Conservation (phyloP, 2,113 vertebrate genomes). For the Vombatus ursinus region DNA sequence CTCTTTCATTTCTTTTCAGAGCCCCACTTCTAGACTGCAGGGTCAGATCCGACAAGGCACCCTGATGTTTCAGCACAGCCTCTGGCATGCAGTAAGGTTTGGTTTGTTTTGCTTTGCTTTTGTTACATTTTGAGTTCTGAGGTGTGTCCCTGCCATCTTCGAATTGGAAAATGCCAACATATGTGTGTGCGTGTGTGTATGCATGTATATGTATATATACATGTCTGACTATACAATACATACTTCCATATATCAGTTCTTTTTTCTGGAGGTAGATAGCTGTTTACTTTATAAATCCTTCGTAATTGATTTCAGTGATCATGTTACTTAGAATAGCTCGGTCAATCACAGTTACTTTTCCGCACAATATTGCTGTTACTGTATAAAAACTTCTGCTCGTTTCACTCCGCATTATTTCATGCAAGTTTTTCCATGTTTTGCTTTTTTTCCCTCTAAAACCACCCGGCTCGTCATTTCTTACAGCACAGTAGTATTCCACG, state of each 20-base stretch:
- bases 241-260: background rate
- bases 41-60: background rate
- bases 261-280: background rate
- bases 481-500: background rate
- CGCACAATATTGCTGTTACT: background rate
- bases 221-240: too few relatives aligned
- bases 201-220: background rate
- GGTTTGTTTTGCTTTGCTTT: background rate
- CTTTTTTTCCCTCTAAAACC: too few relatives aligned
- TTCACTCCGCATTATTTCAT: background rate
- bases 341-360: background rate
- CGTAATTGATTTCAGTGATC: background rate
- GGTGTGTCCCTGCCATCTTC: background rate
- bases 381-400: background rate
- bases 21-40: background rate
- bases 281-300: background rate
- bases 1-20: background rate
- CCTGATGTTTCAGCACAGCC: background rate
- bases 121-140: background rate
- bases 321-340: background rate
- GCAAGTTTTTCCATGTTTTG: background rate
- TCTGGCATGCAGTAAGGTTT: background rate
- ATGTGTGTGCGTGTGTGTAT: too few relatives aligned
- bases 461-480: background rate
- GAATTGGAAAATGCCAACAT: background rate